Base-by-base conservation (phyloP, 92 coral and sea anemone genomes). In the Porites lobata region DNA sequence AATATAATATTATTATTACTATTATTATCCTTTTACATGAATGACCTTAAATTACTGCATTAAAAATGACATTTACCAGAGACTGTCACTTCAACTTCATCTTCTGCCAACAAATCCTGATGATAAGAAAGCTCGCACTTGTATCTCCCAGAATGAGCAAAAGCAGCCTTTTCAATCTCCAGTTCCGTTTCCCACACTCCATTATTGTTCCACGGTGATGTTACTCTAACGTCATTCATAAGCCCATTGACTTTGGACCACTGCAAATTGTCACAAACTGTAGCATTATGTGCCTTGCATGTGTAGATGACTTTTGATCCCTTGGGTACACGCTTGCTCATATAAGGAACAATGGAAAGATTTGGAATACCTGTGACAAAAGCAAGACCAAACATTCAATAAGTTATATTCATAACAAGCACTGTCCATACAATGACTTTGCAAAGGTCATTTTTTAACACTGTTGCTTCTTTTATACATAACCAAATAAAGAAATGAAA, bases 31-130 rank as follows among this genome's bases (percentile, higher is more conserved):
- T 56, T 56, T 56, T 14, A 8, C 61, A 3, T 56, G 61, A 56
- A 56, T 12, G 8, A 56, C 61, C 12, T 56, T 56, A 56, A 54
- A 9, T 54, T 7, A 9, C 17, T 43, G 1, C 24, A 22, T 22
- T 22, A 14, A 71, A n/a, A 50, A 81, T 56, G 15, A 56, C 61
- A 56, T 47, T 84, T 52, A 84, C 87, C 87, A 15, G 21, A 59
- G 21, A 73, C 87, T 8, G 14, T 7, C 18, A 73, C 80, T 12
- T 22, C 19, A 9, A 5, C 15, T 7, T 59, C 50, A n/a, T n/a
- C 18, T 1, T n/a, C 20, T 0, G 1, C 1, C 1, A 18, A 26
- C 11, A 20, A 18, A 10, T 56, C 15, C 61, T 56, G 61, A 9
- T 14, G 13, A 7, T 8, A 47, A 20, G 51, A n/a, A 7, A 73